Base-by-base conservation (phyloP, 2,797 vertebrate species). In the Sebastes paucispinis region DNA sequence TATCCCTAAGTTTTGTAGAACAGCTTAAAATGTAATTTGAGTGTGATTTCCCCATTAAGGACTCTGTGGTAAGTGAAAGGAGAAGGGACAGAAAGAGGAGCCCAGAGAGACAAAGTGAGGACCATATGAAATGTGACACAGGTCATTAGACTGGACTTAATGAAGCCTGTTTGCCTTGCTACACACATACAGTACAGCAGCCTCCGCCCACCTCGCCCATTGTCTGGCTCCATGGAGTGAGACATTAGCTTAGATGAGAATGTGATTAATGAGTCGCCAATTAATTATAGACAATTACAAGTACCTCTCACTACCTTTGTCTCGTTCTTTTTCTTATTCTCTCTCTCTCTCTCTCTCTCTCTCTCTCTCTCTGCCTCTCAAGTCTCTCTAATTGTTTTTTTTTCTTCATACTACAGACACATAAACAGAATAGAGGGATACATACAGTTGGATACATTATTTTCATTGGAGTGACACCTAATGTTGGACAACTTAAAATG, bases 71-170 rank as follows among this genome's bases (percentile, higher is more conserved):
- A 3, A n/a, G 66, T n/a, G 67, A 66, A 60, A 62, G 11, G 3
- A 34, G 1, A 70, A 27, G 34, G n/a, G 11, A 32, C 18, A 43
- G 70, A 39, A 43, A 27, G 14, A 52, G 2, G 16, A 52, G 64
- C 43, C 16, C 43, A 47, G 43, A 32, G 77, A 71, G 81, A 75
- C 64, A 32, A 73, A 64, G 76, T 36, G 60, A 66, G 78, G 67
- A 75, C 39, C 81, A 73, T 73, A 82, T 85, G 75, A 83, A 85
- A 84, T 79, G 89, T 79, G 83, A 88, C 87, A 89, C 87, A 88
- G 88, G 91, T 89, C 91, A 91, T 93, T 93, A 91, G 39, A 57
- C 87, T 82, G 85, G 83, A 85, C 80, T 88, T 91, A 92, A 92
- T 92, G 90, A 90, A 90, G 82, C 90, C 86, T 85, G 87, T 87